Base-by-base conservation (phyloP, 2,888 invertebrate species). In the Watsonalla binaria region DNA sequence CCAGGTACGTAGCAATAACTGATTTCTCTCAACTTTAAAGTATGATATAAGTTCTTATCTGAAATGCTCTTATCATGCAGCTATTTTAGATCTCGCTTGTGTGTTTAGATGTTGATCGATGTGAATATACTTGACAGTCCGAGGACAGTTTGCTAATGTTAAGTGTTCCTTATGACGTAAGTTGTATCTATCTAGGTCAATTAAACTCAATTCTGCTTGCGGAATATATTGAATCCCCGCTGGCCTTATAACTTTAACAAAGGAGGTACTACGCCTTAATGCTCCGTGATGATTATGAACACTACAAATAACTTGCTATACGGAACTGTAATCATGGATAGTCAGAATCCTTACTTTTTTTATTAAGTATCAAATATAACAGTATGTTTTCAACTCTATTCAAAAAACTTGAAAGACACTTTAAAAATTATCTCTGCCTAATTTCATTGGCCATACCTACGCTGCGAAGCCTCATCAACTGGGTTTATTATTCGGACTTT, bases 71-170 rank as follows among this genome's bases (percentile, higher is more conserved):
- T 76, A 76, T 72, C 70, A 54, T 55, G 35, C 62, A 59, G 65
- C 57, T 74, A 74, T 68, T 73, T 73, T 59, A 71, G 63, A 72
- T 77, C 73, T 72, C n/a, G n/a, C n/a, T n/a, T 54, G 49, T 68
- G 66, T 76, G 65, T 73, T 56, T 63, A 74, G 70, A 74, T 74
- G 67, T 75, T 83, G 82, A 82, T 82, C 58, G 79, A 82, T 83
- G 70, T 61, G 56, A 59, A 58, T 59, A 58, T 60, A 62, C 57
- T 54, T 62, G 61, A 65, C 55, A 60, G 55, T 68, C 70, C 61
- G 65, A 75, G 72, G 72, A 69, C 70, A 68, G 57, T 37, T 54
- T 59, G 59, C 52, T 58, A 59, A 62, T 68, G 64, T 35, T 2
- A 4, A 35, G 66, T 61, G 66, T 63, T 62, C 52, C 55, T 54